These are phyloP conservation scores for Tanytarsus gracilentus DNA, from an alignment of 2,888 invertebrate genomes.

Conservation along the genomic window DNA sequence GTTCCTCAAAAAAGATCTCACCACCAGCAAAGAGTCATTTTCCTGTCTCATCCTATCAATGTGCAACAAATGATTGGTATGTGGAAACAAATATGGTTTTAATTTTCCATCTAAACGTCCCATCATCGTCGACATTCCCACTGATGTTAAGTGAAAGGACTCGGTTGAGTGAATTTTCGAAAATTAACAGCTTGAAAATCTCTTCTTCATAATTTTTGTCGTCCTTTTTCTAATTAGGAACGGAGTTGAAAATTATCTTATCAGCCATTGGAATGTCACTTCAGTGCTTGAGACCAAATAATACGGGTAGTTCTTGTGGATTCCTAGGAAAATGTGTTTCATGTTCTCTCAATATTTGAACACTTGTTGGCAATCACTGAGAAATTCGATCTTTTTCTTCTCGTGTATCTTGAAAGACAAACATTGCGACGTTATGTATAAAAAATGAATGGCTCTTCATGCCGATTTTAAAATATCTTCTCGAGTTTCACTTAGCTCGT, in stretches of 20 bases:
- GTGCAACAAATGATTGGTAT: constrained; percentile 7
- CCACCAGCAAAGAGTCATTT: too few species aligned
- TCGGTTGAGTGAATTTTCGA: constrained; percentile 8
- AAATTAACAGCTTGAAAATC: constrained; percentile 6
- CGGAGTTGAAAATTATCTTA: neutral
- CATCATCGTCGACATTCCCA: neutral
- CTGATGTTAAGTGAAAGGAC: neutral
- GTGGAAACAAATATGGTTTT: constrained; percentile 26
- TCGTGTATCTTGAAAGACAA: constrained; percentile 5
- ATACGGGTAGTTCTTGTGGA: too few species aligned
- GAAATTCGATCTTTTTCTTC: constrained; percentile 11
- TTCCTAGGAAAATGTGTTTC: constrained; percentile 21
- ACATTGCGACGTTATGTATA: constrained; percentile 25
- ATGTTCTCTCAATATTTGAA: constrained; percentile 14
- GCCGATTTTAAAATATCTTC: constrained; percentile 3
- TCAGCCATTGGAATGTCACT: too few species aligned
- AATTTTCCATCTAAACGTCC: constrained; percentile 20
- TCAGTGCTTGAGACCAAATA: too few species aligned
- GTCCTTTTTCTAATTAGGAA: constrained; percentile 11
- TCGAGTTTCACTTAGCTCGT: neutral
- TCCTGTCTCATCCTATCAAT: neutral
- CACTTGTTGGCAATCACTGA: constrained; percentile 23
- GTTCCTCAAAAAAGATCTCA: too few species aligned
- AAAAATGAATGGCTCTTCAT: neutral
- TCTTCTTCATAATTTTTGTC: neutral